Percentiles rank a stretch among this genome's conserved stretches.
Conservation (phyloP, 1,140 invertebrate genomes). For the Drosophila tsacasi region DNA sequence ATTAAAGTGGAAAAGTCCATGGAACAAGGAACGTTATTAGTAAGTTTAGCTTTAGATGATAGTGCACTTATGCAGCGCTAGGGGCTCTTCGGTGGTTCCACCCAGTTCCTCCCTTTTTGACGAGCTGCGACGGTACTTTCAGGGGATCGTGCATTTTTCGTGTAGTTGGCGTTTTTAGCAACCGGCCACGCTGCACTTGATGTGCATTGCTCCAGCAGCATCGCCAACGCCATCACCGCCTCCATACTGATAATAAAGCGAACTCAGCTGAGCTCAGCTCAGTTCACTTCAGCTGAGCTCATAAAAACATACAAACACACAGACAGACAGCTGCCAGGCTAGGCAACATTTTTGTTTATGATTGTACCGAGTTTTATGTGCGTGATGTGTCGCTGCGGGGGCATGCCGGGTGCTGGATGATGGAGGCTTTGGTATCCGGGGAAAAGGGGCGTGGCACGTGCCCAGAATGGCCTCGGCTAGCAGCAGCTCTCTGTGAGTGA, state of each 20-base stretch:
- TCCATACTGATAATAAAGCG: constrained; percentile 54
- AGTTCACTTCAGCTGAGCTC: constrained; percentile 40
- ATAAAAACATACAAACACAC: constrained; percentile 49
- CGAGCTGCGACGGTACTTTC: constrained; percentile 6
- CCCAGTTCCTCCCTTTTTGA: constrained; percentile 5
- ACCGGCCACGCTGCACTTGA: constrained; percentile 44
- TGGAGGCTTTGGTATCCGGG: not conserved
- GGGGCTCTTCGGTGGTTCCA: not conserved
- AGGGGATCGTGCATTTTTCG: constrained; percentile 17
- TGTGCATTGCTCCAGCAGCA: constrained; percentile 38
- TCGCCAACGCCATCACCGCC: not conserved
- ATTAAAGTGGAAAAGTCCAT: not conserved
- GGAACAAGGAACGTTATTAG: constrained; percentile 11
- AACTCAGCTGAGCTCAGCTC: constrained; percentile 24
- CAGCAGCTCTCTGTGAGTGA: constrained; percentile 42
- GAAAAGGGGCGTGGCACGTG: constrained; percentile 42
- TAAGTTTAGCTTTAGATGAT: constrained; percentile 5
- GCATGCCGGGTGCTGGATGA: not conserved
- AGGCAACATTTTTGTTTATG: constrained; percentile 71
- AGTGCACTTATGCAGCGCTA: not conserved
- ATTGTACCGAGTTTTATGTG: constrained; percentile 62
- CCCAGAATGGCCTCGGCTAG: constrained; percentile 21
- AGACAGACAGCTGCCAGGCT: constrained; percentile 63
- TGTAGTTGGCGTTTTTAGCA: constrained; percentile 24
- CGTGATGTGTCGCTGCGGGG: constrained; percentile 19